These are phyloP conservation scores for Prenolepis imparis DNA, from an alignment of 2,888 invertebrate species.

Conservation along the genomic window DNA sequence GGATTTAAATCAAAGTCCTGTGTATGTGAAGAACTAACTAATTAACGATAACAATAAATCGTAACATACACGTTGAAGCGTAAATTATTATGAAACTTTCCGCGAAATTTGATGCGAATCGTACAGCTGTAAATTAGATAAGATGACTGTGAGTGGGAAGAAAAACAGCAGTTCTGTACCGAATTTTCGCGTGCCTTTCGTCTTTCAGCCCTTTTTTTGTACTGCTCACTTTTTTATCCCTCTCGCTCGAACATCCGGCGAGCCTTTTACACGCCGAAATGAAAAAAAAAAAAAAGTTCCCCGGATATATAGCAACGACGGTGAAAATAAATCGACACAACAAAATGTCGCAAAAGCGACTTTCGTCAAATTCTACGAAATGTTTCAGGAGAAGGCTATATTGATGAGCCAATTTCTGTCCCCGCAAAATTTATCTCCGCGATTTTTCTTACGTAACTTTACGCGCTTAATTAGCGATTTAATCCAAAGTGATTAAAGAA, in stretches of 20 bases:
- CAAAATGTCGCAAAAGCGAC: background rate
- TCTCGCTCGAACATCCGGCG: constrained; percentile 14
- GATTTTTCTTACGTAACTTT: background rate
- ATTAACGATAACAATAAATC: constrained; percentile 3
- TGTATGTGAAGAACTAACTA: background rate
- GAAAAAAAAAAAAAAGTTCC: constrained; percentile 5
- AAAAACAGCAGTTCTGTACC: constrained; percentile 6
- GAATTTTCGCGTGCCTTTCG: constrained; percentile 26
- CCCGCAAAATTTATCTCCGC: background rate
- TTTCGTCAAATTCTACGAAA: background rate
- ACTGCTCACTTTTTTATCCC: constrained; percentile 4
- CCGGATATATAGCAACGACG: background rate
- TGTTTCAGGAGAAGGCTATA: background rate
- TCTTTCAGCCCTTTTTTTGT: background rate
- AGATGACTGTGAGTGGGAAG: background rate
- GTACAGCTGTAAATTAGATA: background rate
- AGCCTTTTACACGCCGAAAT: constrained; percentile 4
- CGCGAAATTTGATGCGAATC: too few species aligned
- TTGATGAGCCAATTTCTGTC: background rate
- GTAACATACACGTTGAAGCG: background rate
- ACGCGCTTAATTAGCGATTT: background rate
- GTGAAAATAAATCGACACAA: constrained; percentile 16
- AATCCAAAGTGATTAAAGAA: background rate
- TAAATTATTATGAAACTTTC: background rate
- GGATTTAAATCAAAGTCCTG: background rate